Conservation (phyloP, 2,797 vertebrate species). For the Varecia variegata region DNA sequence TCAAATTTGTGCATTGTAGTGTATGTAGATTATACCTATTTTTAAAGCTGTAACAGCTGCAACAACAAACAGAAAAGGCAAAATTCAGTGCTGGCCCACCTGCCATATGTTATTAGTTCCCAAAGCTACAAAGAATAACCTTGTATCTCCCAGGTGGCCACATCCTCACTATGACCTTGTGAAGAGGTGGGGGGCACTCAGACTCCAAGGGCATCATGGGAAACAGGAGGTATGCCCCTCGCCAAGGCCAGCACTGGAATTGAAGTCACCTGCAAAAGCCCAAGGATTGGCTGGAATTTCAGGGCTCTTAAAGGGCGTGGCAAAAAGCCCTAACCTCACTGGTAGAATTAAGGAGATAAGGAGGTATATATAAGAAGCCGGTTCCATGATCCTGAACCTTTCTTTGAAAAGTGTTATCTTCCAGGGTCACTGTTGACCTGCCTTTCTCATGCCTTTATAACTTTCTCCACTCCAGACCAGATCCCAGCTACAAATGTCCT, state of each 20-base stretch:
- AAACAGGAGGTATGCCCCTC: neutral
- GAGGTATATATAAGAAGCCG: neutral
- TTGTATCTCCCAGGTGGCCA: neutral
- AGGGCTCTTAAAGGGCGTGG: neutral
- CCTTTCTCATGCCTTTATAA: neutral
- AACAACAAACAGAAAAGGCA: slow-evolving; percentile 26
- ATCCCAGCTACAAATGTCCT: neutral
- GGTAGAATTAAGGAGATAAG: neutral
- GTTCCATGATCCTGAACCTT: neutral
- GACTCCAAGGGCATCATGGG: neutral
- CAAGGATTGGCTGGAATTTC: neutral
- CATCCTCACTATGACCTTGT: neutral
- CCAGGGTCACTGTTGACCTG: neutral
- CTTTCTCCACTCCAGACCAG: neutral
- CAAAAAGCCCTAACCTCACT: neutral
- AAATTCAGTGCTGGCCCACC: neutral
- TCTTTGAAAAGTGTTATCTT: neutral
- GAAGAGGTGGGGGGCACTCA: neutral
- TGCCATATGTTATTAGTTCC: neutral
- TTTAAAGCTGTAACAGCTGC: neutral
- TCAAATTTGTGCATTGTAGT: neutral
- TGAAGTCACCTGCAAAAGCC: neutral
- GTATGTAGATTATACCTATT: neutral
- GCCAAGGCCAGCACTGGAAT: neutral
- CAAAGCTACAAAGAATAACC: neutral